Base-by-base conservation (phyloP, 35 echinoderm and acorn worm genomes). In the Apostichopus californicus region DNA sequence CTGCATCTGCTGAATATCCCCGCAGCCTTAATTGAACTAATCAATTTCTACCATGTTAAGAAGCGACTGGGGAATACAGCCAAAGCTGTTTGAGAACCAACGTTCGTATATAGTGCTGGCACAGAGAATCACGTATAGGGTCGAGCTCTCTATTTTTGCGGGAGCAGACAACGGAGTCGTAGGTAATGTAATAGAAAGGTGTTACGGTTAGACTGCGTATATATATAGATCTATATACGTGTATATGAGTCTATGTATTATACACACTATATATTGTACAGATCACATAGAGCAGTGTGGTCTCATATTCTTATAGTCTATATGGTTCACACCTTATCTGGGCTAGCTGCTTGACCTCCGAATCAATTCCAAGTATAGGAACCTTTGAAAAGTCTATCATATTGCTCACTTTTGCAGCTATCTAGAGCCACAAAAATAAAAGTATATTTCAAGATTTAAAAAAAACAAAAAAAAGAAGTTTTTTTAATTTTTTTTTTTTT, bases 11-110 rank as follows among this genome's bases (percentile, higher is more conserved):
- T 21, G 55, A 85, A 85, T 58, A 54, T 58, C 17, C 34, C 34
- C 34, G 81, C 81, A 85, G 20, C 81, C 81, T 85, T 85, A 85
- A 85, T 85, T 85, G 81, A 85, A 85, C 81, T 85, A 85, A 85
- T 85, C 81, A 85, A 85, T 85, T 85, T 12, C 81, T 85, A 23
- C 81, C 55, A 60, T 55, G 81, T 85, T 85, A 85, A 85, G 81
- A 55, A 85, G 81, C 81, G 81, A 85, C 81, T 23, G 55, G 81
- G 81, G 81, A 85, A 85, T 85, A 85, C 12, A 85, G 81, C 53
- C 20, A 6, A 85, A 8, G 81, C 81, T 58, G 20, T 22, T 75
- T 18, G n/a, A 18, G 18, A 5, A 7, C 14, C 11, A 3, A 75
- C 71, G 71, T 75, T 75, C 13, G 17, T 22, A 75, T 75, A 18